phyloP scores from a whole-genome alignment of 2,888 invertebrate genomes.

The Frankliniella fusca region DNA sequence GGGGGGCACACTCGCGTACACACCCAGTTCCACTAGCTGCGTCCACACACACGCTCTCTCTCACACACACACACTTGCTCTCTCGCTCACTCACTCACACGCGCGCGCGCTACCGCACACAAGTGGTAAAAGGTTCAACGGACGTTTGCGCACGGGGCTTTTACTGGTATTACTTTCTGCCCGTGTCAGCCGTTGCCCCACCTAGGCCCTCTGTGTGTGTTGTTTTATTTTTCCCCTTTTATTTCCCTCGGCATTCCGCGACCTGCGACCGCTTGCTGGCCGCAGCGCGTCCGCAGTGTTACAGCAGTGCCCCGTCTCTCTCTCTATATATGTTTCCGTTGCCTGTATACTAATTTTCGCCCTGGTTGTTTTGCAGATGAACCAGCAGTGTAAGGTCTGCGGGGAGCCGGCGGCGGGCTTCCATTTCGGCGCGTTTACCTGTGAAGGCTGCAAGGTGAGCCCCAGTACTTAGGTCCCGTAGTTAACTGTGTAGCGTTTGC shows the following conservation, averaged over 20 bases:
- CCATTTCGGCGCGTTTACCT: conserved; percentile 92
- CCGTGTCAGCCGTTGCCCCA: too few relatives aligned
- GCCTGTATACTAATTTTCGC: not conserved
- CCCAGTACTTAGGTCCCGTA: too few relatives aligned
- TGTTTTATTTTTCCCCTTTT: not conserved
- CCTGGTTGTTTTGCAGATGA: conserved; percentile 70
- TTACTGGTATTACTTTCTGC: too few relatives aligned
- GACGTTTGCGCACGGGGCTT: too few relatives aligned
- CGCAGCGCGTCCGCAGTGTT: too few relatives aligned
- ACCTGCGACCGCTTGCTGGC: not conserved
- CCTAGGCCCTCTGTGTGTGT: not conserved
- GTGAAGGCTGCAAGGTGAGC: conserved; percentile 89
- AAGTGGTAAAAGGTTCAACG: too few relatives aligned
- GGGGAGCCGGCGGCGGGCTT: conserved; percentile 93
- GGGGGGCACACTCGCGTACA: too few relatives aligned
- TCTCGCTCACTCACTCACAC: too few relatives aligned
- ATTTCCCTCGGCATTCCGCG: too few relatives aligned
- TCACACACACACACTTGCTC: too few relatives aligned
- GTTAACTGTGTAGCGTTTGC: too few relatives aligned
- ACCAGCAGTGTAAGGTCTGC: conserved; percentile 94
- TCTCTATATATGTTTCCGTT: not conserved
- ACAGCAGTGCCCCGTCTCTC: not conserved
- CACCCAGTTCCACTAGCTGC: not conserved
- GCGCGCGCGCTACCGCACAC: too few relatives aligned
- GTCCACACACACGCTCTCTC: not conserved